phyloP scores from a whole-genome alignment of 2,113 vertebrate species.

The Odobenus rosmarus region DNA sequence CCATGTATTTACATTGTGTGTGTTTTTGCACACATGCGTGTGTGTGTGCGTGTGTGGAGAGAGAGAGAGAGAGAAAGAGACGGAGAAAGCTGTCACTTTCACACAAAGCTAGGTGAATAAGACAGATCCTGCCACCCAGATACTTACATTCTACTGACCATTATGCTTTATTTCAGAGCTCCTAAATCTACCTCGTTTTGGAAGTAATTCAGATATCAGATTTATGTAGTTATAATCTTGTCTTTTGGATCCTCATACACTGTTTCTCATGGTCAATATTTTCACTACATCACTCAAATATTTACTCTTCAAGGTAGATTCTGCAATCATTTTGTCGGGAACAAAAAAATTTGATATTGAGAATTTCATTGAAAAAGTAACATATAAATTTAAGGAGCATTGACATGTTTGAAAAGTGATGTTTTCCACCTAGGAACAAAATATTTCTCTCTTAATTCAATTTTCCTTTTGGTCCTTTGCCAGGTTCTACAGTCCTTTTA shows the following conservation, averaged over 20 bases:
- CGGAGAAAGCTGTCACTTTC: rapidly evolving
- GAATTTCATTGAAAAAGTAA: neutral
- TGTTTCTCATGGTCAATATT: neutral
- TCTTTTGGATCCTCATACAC: neutral
- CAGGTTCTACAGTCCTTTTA: neutral
- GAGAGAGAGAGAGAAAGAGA: neutral
- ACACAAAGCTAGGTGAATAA: neutral
- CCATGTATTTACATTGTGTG: no score
- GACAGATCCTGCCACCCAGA: no score
- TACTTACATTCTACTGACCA: rapidly evolving
- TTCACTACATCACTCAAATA: neutral
- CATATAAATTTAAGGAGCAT: neutral
- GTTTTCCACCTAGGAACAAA: no score
- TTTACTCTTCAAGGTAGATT: neutral
- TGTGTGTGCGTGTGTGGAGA: neutral
- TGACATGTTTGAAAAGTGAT: neutral
- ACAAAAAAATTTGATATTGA: neutral
- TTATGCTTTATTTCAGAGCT: neutral
- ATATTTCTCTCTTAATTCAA: neutral
- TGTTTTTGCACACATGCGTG: neutral
- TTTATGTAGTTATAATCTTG: neutral
- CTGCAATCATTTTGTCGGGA: neutral
- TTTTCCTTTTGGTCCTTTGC: neutral
- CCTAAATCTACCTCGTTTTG: neutral
- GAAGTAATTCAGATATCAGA: neutral